Conservation (phyloP, 2,113 vertebrate species). For the Microcebus tavaratra region DNA sequence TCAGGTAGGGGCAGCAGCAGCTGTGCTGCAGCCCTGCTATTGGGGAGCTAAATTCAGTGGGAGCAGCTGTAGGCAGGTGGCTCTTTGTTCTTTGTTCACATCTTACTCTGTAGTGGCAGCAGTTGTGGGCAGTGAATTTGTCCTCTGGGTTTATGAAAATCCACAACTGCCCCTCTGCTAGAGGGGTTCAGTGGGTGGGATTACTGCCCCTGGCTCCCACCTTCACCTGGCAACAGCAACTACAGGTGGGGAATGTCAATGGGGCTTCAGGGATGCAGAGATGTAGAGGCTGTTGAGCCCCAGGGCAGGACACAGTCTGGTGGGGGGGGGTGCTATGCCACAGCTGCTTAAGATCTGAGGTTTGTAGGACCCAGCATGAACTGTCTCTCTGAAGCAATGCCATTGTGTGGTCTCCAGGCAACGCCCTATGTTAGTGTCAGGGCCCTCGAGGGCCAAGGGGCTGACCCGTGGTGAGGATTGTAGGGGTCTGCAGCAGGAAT, state of each 20-base stretch:
- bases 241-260: background rate
- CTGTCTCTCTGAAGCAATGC: background rate
- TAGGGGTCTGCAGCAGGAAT: background rate
- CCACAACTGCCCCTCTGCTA: background rate
- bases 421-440: background rate
- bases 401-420: background rate
- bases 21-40: background rate
- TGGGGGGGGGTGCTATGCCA: background rate
- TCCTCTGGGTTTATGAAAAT: background rate
- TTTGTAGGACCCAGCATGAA: background rate
- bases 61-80: background rate
- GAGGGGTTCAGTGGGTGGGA: too few species aligned
- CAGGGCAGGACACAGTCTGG: background rate
- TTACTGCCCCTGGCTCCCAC: background rate
- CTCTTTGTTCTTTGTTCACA: too few species aligned
- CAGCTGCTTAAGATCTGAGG: background rate
- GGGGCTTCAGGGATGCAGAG: background rate
- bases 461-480: background rate
- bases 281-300: background rate
- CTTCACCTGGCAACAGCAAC: background rate
- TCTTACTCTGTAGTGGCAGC: background rate
- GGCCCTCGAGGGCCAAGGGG: background rate
- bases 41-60: background rate
- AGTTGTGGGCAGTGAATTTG: background rate
- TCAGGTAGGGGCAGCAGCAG: background rate